Conservation (phyloP, 2,888 invertebrate species). For the Petrolisthes manimaculis region DNA sequence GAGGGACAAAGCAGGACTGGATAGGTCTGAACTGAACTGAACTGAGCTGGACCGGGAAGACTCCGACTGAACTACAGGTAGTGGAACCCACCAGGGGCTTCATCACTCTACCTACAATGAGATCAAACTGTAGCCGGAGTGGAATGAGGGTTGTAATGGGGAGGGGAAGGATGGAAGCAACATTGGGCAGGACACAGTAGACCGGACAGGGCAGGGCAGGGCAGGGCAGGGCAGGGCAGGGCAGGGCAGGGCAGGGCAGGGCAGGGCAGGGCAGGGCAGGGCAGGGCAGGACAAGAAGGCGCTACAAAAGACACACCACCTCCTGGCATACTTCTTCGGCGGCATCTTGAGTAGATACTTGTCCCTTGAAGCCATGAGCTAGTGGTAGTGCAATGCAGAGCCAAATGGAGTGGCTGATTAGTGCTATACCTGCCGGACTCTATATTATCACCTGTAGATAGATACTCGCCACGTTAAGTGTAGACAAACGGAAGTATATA, state of each 20-base stretch:
- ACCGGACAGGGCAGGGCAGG: not conserved
- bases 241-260: not conserved
- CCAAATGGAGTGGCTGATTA: too few relatives aligned
- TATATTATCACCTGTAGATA: too few relatives aligned
- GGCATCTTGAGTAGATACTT: too few relatives aligned
- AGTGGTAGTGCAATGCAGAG: too few relatives aligned
- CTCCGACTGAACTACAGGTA: conserved; percentile 19
- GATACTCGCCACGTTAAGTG: too few relatives aligned
- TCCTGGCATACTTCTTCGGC: too few relatives aligned
- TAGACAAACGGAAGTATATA: too few relatives aligned
- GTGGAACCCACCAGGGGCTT: conserved; percentile 25
- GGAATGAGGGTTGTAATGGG: not conserved
- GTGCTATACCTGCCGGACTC: too few relatives aligned
- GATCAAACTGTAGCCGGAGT: conserved; percentile 32
- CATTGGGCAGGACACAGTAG: not conserved
- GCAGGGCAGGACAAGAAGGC: not conserved
- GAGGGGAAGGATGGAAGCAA: not conserved
- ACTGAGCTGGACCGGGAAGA: not conserved
- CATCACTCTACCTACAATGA: conserved; percentile 42
- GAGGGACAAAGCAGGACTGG: too few relatives aligned
- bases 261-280: not conserved
- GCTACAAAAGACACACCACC: not conserved
- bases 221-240: not conserved
- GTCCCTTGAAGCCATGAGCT: too few relatives aligned
- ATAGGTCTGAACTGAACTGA: not conserved